Evolutionary conservation across 2,797 vertebrate genomes (phyloP), one percentile per base, ranked within the genome.

Genomic region (Pipistrellus pipistrellus): DNA sequence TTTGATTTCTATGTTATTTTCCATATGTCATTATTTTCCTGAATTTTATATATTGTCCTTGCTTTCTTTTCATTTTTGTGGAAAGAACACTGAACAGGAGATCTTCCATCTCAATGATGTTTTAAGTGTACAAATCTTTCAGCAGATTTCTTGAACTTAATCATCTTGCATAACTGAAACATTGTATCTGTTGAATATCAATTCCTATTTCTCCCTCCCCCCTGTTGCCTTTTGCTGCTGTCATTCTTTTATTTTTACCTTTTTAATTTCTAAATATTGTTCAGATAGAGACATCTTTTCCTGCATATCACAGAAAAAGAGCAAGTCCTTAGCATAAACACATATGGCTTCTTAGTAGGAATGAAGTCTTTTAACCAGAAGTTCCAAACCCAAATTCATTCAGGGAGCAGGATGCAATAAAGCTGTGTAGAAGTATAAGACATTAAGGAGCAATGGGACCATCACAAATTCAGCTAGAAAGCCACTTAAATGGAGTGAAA

Each of bases 1-100:
- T 68, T 72, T 89, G 46, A 81, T 62, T 88, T 71, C 55, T 77
- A 41, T 88, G 87, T 76, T 51, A 44, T 64, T 89, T 93, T 48
- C 59, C 41, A 90, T 77, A 27, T 57, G 21, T 27, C 27, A 72
- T 89, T 72, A 77, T 66, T 89, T 95, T 72, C 64, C 59, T 85
- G 27, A 20, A 46, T 90, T 81, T 57, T 44, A 48, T 23, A 51
- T 73, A 62, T 44, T 76, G 4, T 8, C 8, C 88, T 77, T 35
- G 11, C 20, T 75, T 84, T 91, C 51, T 23, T 72, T 73, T 18
- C 20, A 44, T 77, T 71, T 69, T 53, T 85, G 46, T 46, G 13
- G 15, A 85, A 81, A 68, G 66, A 73, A 25, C 18, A n/a, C 21
- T 55, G 53, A 62, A 78, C 30, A 80, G 46, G 81, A 85, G 64